phyloP scores from a whole-genome alignment of 2,888 invertebrate species.

The Ormia ochracea region DNA sequence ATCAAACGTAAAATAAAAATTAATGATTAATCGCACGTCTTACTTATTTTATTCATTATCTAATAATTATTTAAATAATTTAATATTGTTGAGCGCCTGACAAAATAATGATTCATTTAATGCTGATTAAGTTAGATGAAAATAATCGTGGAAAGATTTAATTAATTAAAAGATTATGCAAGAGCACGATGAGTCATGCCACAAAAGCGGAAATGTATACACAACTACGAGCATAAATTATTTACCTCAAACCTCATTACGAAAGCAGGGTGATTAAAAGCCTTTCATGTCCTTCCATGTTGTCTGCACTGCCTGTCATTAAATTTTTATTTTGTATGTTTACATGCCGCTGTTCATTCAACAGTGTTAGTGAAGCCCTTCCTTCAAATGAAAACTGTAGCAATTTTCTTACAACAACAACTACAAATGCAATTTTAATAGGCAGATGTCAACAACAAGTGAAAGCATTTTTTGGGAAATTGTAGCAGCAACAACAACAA shows the following conservation, averaged over 20 bases:
- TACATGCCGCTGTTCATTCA: neutral
- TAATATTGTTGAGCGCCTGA: no score
- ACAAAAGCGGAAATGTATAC: no score
- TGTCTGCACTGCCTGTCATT: neutral
- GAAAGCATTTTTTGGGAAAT: conserved; percentile 44
- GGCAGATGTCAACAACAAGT: conserved; percentile 31
- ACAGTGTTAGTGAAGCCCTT: neutral
- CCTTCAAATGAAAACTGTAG: conserved; percentile 8
- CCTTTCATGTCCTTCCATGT: neutral
- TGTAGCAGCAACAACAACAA: neutral
- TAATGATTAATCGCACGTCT: no score
- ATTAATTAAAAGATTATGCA: no score
- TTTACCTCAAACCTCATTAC: neutral
- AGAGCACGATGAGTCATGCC: no score
- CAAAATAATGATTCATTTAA: no score
- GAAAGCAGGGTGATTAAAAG: neutral
- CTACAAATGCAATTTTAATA: conserved; percentile 4
- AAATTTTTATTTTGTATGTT: neutral
- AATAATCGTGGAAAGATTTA: no score
- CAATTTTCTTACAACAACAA: neutral
- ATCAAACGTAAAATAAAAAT: no score
- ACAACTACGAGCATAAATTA: no score
- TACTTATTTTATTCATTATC: no score
- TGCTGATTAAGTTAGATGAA: no score
- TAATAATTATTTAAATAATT: no score